These are phyloP conservation scores for Antechinus flavipes DNA, from an alignment of 2,113 vertebrate genomes.

Conservation along the genomic window DNA sequence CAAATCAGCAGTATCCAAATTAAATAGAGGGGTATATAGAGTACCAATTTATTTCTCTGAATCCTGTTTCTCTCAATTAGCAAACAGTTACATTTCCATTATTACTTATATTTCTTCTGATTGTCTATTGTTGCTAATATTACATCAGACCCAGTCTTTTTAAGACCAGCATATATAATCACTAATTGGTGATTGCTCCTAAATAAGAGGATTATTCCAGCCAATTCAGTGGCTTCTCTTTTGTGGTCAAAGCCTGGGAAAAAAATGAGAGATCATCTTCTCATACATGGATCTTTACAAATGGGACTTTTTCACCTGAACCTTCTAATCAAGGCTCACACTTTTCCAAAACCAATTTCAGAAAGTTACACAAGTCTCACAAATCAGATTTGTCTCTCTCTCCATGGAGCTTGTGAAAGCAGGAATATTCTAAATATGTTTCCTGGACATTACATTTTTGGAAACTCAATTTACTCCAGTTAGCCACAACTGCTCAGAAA, in stretches of 20 bases:
- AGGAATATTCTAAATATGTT: not conserved
- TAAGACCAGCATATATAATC: not conserved
- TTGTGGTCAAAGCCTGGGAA: not conserved
- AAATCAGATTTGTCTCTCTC: not conserved
- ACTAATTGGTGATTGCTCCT: not conserved
- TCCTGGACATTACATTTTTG: not conserved
- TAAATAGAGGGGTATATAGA: not conserved
- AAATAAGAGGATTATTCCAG: not conserved
- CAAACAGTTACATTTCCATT: not conserved
- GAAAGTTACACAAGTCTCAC: not conserved
- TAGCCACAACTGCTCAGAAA: not conserved
- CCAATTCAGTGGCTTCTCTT: not conserved
- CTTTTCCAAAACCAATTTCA: not conserved
- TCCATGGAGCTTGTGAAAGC: not conserved
- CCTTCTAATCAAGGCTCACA: not conserved
- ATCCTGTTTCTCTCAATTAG: not conserved
- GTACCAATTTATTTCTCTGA: not conserved
- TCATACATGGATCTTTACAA: not conserved
- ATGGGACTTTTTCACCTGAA: not conserved
- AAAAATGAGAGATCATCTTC: not conserved
- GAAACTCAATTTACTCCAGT: not conserved
- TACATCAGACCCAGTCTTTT: not conserved
- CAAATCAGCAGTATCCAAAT: not conserved
- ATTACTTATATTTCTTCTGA: not conserved
- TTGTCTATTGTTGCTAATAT: not conserved